Percentiles rank a stretch among this genome's conserved stretches.
phyloP scores from a whole-genome alignment of 2,888 invertebrate species.

The Timema cristinae region DNA sequence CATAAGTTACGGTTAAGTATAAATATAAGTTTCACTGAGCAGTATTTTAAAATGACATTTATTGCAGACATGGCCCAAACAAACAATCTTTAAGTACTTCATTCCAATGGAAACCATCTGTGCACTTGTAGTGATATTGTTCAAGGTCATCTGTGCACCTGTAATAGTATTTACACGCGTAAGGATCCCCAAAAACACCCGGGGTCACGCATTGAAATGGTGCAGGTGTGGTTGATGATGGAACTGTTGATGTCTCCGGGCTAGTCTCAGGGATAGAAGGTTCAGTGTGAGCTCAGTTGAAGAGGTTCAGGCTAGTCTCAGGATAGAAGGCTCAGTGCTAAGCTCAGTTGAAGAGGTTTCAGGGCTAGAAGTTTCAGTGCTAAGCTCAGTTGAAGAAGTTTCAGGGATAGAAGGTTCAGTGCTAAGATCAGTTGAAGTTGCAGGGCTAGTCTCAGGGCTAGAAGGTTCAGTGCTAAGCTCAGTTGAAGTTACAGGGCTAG shows the following conservation, averaged over 20 bases:
- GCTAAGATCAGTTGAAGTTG: background rate
- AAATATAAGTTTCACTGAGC: no score
- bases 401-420: background rate
- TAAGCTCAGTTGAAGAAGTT: background rate
- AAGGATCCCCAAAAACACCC: constrained; percentile 2
- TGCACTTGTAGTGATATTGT: background rate
- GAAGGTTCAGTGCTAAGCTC: background rate
- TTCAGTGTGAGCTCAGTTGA: background rate
- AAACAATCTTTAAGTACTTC: background rate
- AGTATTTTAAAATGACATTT: no score
- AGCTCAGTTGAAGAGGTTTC: no score
- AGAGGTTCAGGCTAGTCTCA: no score
- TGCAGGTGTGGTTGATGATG: no score
- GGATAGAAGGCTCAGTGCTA: background rate
- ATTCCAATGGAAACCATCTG: constrained; percentile 5
- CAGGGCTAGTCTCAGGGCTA: background rate
- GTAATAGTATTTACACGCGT: background rate
- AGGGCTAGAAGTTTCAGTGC: background rate
- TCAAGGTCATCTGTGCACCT: background rate
- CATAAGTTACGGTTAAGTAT: no score
- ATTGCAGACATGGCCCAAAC: background rate
- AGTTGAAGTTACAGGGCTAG: background rate
- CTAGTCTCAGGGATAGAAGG: background rate
- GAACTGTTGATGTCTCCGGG: background rate
- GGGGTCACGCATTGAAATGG: no score